These are phyloP conservation scores for Isurus oxyrinchus DNA, from an alignment of 2,113 vertebrate genomes.

Conservation along the genomic window DNA sequence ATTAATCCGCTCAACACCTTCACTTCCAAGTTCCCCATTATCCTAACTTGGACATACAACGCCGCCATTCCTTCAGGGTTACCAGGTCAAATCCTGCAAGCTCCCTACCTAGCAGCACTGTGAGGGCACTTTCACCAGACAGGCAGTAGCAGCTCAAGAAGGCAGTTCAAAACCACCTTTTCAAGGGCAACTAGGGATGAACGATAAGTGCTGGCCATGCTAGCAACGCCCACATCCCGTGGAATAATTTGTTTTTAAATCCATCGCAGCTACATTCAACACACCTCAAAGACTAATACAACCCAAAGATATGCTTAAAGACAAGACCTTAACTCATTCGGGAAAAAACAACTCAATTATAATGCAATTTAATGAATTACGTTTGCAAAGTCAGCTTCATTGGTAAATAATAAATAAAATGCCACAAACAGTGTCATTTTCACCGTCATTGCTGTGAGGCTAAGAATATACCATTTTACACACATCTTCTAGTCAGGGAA, in stretches of 20 bases:
- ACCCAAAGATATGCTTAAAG: neutral
- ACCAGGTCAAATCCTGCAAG: neutral
- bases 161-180: neutral
- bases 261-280: neutral
- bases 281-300: neutral
- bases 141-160: neutral
- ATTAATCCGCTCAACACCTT: no score
- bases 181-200: neutral
- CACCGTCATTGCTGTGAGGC: neutral
- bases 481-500: neutral
- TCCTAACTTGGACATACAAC: neutral
- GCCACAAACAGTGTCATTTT: neutral
- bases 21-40: no score
- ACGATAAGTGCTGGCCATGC: neutral
- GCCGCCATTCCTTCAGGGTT: neutral
- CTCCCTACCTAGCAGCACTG: neutral
- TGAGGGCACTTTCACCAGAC: neutral
- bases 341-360: no score
- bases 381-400: neutral
- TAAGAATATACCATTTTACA: neutral
- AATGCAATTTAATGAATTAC: neutral
- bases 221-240: neutral
- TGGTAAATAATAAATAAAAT: neutral
- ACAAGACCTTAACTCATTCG: neutral
- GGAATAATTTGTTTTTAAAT: neutral